phyloP scores from a whole-genome alignment of 2,113 vertebrate species.

The Axis porcinus region DNA sequence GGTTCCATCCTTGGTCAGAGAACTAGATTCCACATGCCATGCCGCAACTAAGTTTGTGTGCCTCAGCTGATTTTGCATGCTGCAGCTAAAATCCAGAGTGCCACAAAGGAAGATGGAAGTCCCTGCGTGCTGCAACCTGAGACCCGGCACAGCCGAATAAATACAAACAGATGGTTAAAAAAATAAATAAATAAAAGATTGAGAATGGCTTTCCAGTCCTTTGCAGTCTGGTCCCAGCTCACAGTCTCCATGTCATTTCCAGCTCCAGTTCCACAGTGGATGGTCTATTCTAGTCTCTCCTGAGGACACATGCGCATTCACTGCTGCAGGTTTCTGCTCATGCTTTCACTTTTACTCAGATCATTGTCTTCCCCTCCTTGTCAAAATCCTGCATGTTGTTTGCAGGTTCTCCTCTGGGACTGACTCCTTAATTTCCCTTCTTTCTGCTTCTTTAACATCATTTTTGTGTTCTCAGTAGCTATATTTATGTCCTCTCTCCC shows the following conservation, averaged over 20 bases:
- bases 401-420: neutral
- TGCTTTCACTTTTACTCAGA: neutral
- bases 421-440: neutral
- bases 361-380: neutral
- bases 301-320: rapidly evolving
- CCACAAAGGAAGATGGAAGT: neutral
- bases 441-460: neutral
- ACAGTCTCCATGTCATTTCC: neutral
- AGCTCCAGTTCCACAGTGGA: too few species aligned
- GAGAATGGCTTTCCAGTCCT: neutral
- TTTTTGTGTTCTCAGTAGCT: neutral
- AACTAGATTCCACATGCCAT: neutral
- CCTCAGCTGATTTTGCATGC: neutral
- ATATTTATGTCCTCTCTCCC: neutral
- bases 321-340: neutral
- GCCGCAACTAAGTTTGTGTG: rapidly evolving
- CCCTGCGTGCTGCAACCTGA: neutral
- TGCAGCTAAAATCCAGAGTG: neutral
- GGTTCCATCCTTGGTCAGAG: neutral
- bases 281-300: neutral
- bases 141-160: neutral
- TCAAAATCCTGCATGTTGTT: neutral
- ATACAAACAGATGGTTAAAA: neutral
- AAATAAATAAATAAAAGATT: neutral
- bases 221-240: neutral